Base-by-base conservation (phyloP, 2,113 vertebrate genomes). In the Sylvietta virens region DNA sequence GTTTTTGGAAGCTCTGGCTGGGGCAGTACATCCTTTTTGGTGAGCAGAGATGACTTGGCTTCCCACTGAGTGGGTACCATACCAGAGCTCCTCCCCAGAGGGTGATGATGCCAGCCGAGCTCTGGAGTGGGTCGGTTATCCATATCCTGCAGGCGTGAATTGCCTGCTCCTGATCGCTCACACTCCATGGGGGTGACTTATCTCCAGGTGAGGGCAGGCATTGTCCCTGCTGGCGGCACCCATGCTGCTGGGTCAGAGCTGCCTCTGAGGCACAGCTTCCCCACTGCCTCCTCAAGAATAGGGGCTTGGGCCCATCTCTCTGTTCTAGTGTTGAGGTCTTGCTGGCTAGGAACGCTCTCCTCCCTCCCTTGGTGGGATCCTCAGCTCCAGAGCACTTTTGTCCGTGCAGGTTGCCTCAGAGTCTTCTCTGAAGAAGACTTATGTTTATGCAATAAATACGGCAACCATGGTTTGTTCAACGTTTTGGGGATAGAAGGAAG, bases 81-180 rank as follows among this genome's bases (percentile, higher is more conserved):
- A 28, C 10, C 51, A 58, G 37, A 58, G 23, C 37, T 73, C 19
- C 37, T 58, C 28, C 8, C 23, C 53, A 50, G 51, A 58, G 33
- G 23, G 9, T 3, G 0, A 3, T 66, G 37, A 7, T 7, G 17
- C 37, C 37, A 30, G 0, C 0, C n/a, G 51, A 58, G 51, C 45
- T 42, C 51, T 73, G 51, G 13, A 30, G 18, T 10, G 18, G 3
- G 22, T 33, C 6, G 31, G 10, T 15, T 50, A 24, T 51, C 37
- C 5, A 2, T 42, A 4, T 15, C 33, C 44, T 65, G 33, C 12
- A 1, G 3, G 4, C 20, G 40, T 0, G 0, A 70, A 21, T 20
- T 62, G 24, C 30, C 30, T 45, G 30, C n/a, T 21, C n/a, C n/a
- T 10, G 21, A 19, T 61, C 0, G 0, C 37, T 58, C 51, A 14